These are phyloP conservation scores for Dendroctonus ponderosae DNA, from an alignment of 1,140 invertebrate species.

Conservation along the genomic window DNA sequence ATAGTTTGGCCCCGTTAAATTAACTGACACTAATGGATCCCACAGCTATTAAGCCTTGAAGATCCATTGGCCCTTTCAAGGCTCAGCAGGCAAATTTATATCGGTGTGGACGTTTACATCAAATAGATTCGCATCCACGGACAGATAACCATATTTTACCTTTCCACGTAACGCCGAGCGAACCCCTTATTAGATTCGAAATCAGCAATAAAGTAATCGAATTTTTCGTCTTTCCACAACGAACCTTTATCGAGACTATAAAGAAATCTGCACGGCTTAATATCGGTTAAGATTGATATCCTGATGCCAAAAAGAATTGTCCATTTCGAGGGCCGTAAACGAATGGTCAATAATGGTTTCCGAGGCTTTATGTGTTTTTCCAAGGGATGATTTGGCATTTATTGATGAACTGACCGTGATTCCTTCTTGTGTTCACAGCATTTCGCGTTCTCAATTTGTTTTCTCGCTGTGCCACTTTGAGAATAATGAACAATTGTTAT, in stretches of 20 bases:
- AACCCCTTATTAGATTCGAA: background rate
- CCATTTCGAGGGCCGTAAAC: conserved; percentile 7
- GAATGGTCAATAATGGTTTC: conserved; percentile 22
- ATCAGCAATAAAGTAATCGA: conserved; percentile 12
- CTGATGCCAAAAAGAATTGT: conserved; percentile 13
- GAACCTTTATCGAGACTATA: conserved; percentile 8
- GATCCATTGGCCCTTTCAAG: too few species aligned
- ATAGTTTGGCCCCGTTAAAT: too few species aligned
- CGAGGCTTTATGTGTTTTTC: conserved; percentile 22
- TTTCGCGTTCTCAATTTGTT: too few species aligned
- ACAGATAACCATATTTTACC: too few species aligned
- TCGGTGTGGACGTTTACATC: too few species aligned
- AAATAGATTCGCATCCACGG: too few species aligned
- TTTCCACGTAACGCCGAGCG: background rate
- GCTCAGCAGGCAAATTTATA: too few species aligned
- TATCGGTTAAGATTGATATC: conserved; percentile 14
- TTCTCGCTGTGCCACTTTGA: background rate
- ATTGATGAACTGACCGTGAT: conserved; percentile 13
- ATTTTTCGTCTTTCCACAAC: conserved; percentile 12
- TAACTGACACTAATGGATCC: too few species aligned
- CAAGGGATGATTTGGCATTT: conserved; percentile 12
- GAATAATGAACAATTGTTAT: background rate
- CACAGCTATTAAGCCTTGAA: too few species aligned
- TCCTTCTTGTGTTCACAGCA: background rate
- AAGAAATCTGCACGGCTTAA: conserved; percentile 21